Evolutionary conservation across 1,140 invertebrate genomes (phyloP), one percentile per base, ranked within the genome.

Genomic region (Dendroctonus ponderosae): DNA sequence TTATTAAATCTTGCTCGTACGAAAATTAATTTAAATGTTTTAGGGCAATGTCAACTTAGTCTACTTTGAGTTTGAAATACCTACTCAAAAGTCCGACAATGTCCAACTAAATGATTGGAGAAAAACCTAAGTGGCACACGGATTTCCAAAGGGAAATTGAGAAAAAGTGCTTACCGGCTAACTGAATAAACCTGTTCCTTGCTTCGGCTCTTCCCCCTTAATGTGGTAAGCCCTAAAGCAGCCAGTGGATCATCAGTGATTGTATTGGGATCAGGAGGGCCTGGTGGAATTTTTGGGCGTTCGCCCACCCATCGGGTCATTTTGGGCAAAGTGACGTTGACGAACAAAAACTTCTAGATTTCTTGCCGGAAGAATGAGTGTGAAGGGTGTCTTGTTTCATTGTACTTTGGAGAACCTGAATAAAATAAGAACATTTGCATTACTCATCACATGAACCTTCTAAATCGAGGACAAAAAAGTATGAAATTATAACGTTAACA

Each of bases 221-320:
- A 26, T 4, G 46, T 39, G 15, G 52, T 51, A 26, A 70, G 51
- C 14, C 58, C 67, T 9, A 73, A 68, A 5, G 70, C 66, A 8
- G 72, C 75, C 12, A 74, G 53, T 5, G 72, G 72, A 58, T 75
- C 74, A 43, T 74, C 71, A 40, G 75, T 74, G 12, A 69, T 64
- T 2, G 40, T 37, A 9, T 49, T 48, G 26, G 57, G 50, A 49
- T 69, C 63, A 8, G 70, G 51, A 15, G 63, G 59, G 9, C 61
- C 40, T 39, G 63, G 67, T 38, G 52, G 66, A 42, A 56, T 62
- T 43, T 51, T 60, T 11, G 51, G 57, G 15, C 58, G 57, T 11
- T 69, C 68, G 7, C 44, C 59, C 11, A 49, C 43, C 62, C 63
- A 66, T 61, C 52, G 62, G 41, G 66, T 67, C 66, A 67, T 67